Base-by-base conservation (phyloP, 2,888 invertebrate species). In the Phaedon cochleariae region DNA sequence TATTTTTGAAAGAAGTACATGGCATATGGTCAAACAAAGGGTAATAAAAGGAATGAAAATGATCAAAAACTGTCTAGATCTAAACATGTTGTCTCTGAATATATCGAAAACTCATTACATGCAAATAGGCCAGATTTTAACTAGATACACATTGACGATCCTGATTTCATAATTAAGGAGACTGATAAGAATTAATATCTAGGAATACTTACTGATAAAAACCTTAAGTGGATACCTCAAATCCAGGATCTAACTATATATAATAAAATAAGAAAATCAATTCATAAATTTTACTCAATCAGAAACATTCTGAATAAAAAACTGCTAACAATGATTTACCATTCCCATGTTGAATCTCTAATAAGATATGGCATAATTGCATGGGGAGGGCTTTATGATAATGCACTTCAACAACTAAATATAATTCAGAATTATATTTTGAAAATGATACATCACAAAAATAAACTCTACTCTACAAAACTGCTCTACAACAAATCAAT, bases 121-220 rank as follows among this genome's bases (percentile, higher is more conserved):
- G 17, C 54, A 37, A 54, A 54, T 34, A 54, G 54, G 34, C 54
- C 54, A 18, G 31, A 37, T n/a, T 53, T 53, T 29, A 31, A n/a
- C 17, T 5, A 12, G 53, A 54, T 54, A 54, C 31, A 54, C 15
- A 54, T 54, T 20, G 34, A 31, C 31, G 37, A 20, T 37, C 17
- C 34, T 17, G 15, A 54, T 34, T 17, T 34, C 34, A 34, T 18
- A 17, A 54, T 54, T 34, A 54, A 54, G 34, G 54, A 54, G 37
- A 18, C 37, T 18, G 34, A 54, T 17, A 18, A 54, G 21, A 20
- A 17, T 20, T 31, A 54, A 18, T 54, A 54, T 20, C 34, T 54
- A 34, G 54, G 54, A 34, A 54, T 54, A 53, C 26, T 31, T n/a
- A 18, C 17, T 4, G 54, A 54, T 37, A 54, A 54, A 54, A 54